Percentiles rank a stretch among this genome's conserved stretches.
phyloP scores from a whole-genome alignment of 2,797 vertebrate species.

The Myotis daubentonii region DNA sequence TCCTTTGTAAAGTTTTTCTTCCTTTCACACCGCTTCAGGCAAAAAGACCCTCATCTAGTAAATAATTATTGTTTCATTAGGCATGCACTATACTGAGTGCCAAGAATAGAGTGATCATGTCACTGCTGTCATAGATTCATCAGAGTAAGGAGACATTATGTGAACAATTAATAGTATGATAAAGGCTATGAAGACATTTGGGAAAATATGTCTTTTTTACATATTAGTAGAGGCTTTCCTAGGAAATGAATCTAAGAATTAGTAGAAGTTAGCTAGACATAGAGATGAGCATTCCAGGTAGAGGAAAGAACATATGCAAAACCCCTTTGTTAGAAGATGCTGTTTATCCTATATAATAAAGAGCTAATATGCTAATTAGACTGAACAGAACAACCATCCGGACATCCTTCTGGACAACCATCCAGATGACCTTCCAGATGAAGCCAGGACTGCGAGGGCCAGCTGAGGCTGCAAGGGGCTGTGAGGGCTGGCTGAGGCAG shows the following conservation, averaged over 20 bases:
- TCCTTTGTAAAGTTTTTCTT: not conserved
- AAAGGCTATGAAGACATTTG: not conserved
- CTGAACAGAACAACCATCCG: too few relatives aligned
- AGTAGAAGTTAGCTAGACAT: not conserved
- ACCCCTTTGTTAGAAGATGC: not conserved
- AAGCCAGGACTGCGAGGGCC: too few relatives aligned
- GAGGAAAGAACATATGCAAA: not conserved
- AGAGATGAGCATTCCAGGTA: not conserved
- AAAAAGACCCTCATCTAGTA: not conserved
- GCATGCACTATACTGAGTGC: not conserved
- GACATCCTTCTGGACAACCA: too few relatives aligned
- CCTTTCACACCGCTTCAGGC: not conserved
- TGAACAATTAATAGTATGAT: not conserved
- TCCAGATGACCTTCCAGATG: too few relatives aligned
- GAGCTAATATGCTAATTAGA: too few relatives aligned
- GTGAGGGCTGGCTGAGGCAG: too few relatives aligned
- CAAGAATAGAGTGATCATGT: not conserved
- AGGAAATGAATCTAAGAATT: not conserved
- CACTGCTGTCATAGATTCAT: not conserved
- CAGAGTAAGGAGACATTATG: not conserved
- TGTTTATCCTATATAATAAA: not conserved
- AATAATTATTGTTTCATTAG: constrained; percentile 12
- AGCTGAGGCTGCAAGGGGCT: too few relatives aligned
- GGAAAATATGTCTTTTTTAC: not conserved
- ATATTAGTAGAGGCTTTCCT: not conserved